A percentile compares a stretch with the other conserved stretches of the same genome.
phyloP scores from a whole-genome alignment of 2,888 invertebrate species.

The Heteropelma amictum region DNA sequence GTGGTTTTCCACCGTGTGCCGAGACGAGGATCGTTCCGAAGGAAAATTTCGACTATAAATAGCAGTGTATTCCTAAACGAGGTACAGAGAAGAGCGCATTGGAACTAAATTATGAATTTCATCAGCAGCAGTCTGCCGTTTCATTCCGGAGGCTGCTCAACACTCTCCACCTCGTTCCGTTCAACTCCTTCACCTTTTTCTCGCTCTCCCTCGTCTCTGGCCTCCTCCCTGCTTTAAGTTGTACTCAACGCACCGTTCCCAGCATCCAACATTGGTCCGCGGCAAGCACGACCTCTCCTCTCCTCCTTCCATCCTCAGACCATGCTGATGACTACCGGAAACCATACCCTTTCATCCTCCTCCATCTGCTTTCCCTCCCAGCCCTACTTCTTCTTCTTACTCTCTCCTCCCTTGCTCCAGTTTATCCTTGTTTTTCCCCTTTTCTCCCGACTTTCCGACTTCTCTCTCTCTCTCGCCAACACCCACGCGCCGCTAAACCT shows the following conservation, averaged over 20 bases:
- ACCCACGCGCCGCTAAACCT: slow-evolving; percentile 50
- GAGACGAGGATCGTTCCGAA: slow-evolving; percentile 69
- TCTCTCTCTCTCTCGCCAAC: slow-evolving; percentile 40
- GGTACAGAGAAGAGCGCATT: slow-evolving; percentile 76
- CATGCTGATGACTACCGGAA: slow-evolving; percentile 39
- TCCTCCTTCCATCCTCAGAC: slow-evolving; percentile 23
- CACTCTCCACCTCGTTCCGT: slow-evolving; percentile 58
- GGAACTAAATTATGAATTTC: slow-evolving; percentile 79
- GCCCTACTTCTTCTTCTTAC: slow-evolving; percentile 21
- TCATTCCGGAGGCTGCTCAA: slow-evolving; percentile 75
- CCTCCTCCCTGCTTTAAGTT: slow-evolving; percentile 44
- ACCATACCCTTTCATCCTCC: slow-evolving; percentile 45
- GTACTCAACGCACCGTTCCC: slow-evolving; percentile 15
- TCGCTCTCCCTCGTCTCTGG: slow-evolving; percentile 41
- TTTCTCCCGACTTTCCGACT: slow-evolving; percentile 3
- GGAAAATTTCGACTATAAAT: slow-evolving; percentile 78
- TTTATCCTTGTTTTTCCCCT: slow-evolving; percentile 20
- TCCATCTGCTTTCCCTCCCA: slow-evolving; percentile 50
- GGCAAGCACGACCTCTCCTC: slow-evolving; percentile 40
- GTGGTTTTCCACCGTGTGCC: slow-evolving; percentile 43
- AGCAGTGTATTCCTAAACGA: slow-evolving; percentile 78
- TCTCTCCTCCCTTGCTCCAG: neutral
- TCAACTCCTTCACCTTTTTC: slow-evolving; percentile 51
- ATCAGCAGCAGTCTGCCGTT: slow-evolving; percentile 78
- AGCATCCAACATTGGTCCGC: neutral